phyloP scores from a whole-genome alignment of 2,113 vertebrate species.

The Alexandromys fortis region DNA sequence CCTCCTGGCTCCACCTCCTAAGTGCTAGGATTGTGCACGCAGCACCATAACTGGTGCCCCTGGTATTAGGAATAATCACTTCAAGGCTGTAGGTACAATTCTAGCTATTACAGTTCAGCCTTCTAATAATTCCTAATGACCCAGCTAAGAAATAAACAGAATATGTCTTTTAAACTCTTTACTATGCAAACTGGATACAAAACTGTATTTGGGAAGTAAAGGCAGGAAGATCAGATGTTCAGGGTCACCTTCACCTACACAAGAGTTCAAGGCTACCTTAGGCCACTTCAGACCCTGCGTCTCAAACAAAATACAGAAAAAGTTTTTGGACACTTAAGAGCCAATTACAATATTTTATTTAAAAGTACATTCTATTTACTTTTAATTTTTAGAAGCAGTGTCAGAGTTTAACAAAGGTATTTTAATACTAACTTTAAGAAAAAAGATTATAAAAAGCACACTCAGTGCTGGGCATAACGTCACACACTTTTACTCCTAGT shows the following conservation, averaged over 20 bases:
- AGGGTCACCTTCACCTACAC: neutral
- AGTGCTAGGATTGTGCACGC: neutral
- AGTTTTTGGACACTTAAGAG: neutral
- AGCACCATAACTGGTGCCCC: neutral
- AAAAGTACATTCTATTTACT: neutral
- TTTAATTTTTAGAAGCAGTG: neutral
- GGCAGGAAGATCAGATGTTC: neutral
- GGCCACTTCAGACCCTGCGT: neutral
- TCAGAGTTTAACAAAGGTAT: neutral
- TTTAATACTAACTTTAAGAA: neutral
- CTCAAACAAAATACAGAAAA: neutral
- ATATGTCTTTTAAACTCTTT: slow-evolving; percentile 54
- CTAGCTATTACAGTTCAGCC: slow-evolving; percentile 22
- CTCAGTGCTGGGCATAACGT: neutral
- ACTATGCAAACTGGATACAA: neutral
- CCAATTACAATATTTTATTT: neutral
- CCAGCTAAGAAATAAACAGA: neutral
- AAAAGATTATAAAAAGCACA: neutral
- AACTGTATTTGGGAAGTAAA: neutral
- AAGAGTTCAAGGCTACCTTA: neutral
- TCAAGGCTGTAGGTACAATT: neutral
- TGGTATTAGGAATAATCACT: neutral
- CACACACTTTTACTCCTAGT: neutral
- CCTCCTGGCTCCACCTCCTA: neutral
- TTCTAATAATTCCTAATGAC: slow-evolving; percentile 58